Evolutionary conservation across 2,797 vertebrate species (phyloP).

Genomic region (Propithecus deckenii): DNA sequence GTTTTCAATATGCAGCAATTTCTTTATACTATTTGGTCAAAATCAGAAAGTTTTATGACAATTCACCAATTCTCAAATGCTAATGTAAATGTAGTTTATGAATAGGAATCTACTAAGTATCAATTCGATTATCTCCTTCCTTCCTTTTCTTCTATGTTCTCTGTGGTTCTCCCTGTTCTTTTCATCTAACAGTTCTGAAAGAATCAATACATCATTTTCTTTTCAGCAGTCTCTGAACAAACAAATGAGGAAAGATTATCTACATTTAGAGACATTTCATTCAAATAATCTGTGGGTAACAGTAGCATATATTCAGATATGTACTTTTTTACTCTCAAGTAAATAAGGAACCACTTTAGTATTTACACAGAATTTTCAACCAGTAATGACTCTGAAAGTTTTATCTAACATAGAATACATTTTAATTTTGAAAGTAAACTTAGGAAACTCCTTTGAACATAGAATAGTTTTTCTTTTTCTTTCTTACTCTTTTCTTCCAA

Average conservation of each 20-base stretch:
- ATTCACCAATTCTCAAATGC: not conserved
- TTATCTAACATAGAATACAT: not conserved
- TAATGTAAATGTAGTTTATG: not conserved
- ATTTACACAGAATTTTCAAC: not conserved
- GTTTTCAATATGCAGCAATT: not conserved
- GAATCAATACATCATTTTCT: not conserved
- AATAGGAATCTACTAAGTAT: not conserved
- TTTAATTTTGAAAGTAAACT: constrained; percentile 45
- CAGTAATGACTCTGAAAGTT: not conserved
- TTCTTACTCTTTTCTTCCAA: not conserved
- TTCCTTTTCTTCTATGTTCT: not conserved
- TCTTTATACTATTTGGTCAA: not conserved
- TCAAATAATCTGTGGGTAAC: not conserved
- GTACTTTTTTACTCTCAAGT: not conserved
- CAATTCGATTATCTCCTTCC: too few relatives aligned
- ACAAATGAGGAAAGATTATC: not conserved
- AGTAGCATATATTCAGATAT: not conserved
- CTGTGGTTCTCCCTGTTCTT: not conserved
- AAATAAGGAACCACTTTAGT: not conserved
- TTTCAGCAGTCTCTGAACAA: not conserved
- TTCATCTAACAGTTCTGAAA: not conserved
- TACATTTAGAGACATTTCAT: constrained; percentile 11
- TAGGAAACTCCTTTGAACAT: not conserved
- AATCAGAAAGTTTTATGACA: not conserved
- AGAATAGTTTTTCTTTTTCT: not conserved